phyloP scores from a whole-genome alignment of 2,113 vertebrate genomes.

The Ovis canadensis region DNA sequence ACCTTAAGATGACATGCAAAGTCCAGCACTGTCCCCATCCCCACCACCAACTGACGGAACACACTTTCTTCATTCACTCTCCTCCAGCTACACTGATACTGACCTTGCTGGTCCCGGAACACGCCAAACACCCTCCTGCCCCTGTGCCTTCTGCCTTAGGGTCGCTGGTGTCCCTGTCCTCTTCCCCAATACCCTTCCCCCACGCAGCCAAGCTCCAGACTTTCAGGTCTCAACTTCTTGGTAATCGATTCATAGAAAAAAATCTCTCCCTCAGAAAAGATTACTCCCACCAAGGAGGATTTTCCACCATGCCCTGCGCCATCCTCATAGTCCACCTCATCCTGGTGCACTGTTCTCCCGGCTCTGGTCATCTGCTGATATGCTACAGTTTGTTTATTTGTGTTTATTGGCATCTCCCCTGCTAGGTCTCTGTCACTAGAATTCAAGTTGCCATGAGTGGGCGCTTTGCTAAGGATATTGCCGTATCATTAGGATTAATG shows the following conservation, averaged over 20 bases:
- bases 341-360: neutral
- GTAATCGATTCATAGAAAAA: neutral
- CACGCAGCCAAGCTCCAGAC: neutral
- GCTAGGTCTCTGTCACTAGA: neutral
- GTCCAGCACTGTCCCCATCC: too few species aligned
- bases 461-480: neutral
- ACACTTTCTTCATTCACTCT: neutral
- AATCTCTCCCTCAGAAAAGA: neutral
- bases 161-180: neutral
- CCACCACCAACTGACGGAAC: neutral
- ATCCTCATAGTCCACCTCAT: neutral
- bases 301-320: neutral
- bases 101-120: neutral
- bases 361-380: neutral
- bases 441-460: neutral
- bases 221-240: neutral
- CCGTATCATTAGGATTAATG: neutral
- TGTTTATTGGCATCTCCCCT: neutral
- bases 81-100: neutral
- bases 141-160: neutral
- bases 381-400: neutral
- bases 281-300: neutral
- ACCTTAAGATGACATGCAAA: neutral
- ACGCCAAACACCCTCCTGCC: neutral
- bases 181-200: neutral